phyloP scores from a whole-genome alignment of 2,888 invertebrate species.

The Mycalesis mineus region DNA sequence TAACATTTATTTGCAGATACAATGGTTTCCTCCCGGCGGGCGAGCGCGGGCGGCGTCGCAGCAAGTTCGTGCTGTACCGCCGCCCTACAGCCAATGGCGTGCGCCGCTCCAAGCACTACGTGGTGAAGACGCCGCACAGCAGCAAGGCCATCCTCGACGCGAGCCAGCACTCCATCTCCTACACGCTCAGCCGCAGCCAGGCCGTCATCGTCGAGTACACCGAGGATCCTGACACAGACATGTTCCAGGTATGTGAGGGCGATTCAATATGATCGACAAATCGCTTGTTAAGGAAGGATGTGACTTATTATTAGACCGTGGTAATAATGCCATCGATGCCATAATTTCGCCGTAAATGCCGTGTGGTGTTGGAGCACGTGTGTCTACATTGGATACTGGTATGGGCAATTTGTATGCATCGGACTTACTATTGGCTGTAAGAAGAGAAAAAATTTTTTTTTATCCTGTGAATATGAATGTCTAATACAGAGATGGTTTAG shows the following conservation, averaged over 20 bases:
- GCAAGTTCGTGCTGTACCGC: conserved; percentile 95
- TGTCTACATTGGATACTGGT: too few species aligned
- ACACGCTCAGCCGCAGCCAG: conserved; percentile 96
- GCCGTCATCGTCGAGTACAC: conserved; percentile 99
- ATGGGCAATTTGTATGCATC: too few species aligned
- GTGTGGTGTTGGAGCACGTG: too few species aligned
- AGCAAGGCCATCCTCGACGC: conserved; percentile 96
- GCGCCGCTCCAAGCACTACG: conserved; percentile 95
- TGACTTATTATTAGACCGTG: too few species aligned
- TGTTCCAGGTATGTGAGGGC: conserved; percentile 92
- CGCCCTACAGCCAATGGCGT: conserved; percentile 93
- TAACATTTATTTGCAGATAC: conserved; percentile 81
- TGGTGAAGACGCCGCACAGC: conserved; percentile 96
- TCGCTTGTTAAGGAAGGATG: too few species aligned
- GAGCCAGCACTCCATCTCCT: conserved; percentile 97
- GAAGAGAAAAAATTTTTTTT: too few species aligned
- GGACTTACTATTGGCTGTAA: too few species aligned
- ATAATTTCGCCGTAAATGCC: too few species aligned
- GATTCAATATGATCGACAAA: too few species aligned
- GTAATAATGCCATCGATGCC: too few species aligned
- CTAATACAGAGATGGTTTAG: too few species aligned
- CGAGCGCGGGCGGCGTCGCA: conserved; percentile 93
- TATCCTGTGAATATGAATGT: too few species aligned
- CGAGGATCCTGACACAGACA: conserved; percentile 96
- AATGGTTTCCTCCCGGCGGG: conserved; percentile 96